Percentiles rank a stretch among this genome's conserved stretches.
Evolutionary conservation across 2,888 invertebrate genomes (phyloP).

Genomic region (Polymixis flavicincta): DNA sequence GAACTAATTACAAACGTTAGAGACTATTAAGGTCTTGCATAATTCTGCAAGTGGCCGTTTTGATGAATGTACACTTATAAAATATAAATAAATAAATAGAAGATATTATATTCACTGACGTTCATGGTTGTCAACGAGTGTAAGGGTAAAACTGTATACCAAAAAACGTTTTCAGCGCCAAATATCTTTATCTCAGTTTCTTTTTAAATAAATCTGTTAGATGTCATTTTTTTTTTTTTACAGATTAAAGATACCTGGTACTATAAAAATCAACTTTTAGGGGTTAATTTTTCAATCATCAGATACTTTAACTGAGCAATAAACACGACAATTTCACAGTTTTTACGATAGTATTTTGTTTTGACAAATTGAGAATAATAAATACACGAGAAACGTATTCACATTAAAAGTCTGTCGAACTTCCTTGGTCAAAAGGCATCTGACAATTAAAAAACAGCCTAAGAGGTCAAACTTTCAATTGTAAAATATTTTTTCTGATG

Average conservation of each 20-base stretch:
- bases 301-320: background rate
- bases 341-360: background rate
- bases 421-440: background rate
- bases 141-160: background rate
- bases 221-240: background rate
- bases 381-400: background rate
- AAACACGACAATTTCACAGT: background rate
- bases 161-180: background rate
- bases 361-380: background rate
- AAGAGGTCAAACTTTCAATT: background rate
- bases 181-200: background rate
- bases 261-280: background rate
- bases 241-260: background rate
- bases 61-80: background rate
- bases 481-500: background rate
- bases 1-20: background rate
- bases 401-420: background rate
- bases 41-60: background rate
- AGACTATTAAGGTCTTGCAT: background rate
- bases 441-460: background rate
- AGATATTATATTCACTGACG: background rate
- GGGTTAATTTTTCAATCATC: background rate
- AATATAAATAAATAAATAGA: background rate
- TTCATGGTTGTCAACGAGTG: background rate
- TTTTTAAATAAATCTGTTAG: background rate